Evolutionary conservation across 2,797 vertebrate species (phyloP), one percentile per base, ranked within the genome.

Genomic region (Hippocampus kuda): DNA sequence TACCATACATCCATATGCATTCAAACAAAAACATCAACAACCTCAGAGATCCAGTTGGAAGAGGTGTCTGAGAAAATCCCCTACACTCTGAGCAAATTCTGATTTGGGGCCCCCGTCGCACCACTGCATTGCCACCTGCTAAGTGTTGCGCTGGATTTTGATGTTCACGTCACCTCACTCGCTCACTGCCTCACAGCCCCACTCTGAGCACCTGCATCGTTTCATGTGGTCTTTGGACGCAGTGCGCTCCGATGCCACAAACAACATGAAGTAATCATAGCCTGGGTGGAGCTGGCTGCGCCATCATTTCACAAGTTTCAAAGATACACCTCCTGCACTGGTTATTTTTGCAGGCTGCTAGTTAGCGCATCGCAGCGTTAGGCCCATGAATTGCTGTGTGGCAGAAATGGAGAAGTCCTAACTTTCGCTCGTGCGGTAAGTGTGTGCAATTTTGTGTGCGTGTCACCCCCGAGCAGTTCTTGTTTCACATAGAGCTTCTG

Each of bases 221-320:
- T 82, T 76, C 68, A 73, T 53, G 72, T 70, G 74, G 85, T 76
- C 73, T 76, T 86, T 73, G 51, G 69, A 70, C 56, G 69, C 71
- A 70, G 70, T 70, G 60, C 6, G 66, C 56, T 78, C 63, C 73
- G 71, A 80, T 16, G 61, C 72, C 68, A 75, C 75, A 77, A 80
- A 75, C 59, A 16, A 48, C 1, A 11, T 79, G 77, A 75, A 63
- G 77, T 61, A 79, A 88, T 87, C 89, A 74, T 87, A 89, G 75
- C 16, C 82, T 79, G 84, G 88, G 89, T 87, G 87, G 86, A 84
- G 87, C 69, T 0, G 68, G 54, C 70, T 70, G 78, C 77, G 70
- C 78, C 80, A 81, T 85, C 73, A 87, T 84, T 86, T 84, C 69
- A 74, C 74, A 83, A 81, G 73, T 72, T 69, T 76, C n/a, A 69